Base-by-base conservation (phyloP, 2,888 invertebrate genomes). In the Nephrotoma flavescens region DNA sequence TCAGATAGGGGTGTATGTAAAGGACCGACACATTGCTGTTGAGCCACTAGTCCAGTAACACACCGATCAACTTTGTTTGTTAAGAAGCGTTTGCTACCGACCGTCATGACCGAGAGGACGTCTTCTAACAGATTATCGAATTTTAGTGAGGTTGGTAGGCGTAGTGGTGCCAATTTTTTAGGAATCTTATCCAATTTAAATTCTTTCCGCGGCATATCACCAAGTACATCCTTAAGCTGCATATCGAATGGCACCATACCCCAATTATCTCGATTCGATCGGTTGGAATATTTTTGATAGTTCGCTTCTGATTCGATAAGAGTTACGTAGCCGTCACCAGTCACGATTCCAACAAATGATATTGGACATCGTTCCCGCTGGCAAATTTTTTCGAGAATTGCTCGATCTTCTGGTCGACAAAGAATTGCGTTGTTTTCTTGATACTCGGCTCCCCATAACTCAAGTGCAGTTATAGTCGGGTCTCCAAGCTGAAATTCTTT, bases 391-490 rank as follows among this genome's bases (percentile, higher is more conserved):
- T 94, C 93, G 41, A 99, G 92, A 3, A 95, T 89, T 0, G 91
- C 89, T 31, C 94, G 93, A 89, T 96, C 94, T 88, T 95, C 92
- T 57, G 94, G 93, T 42, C 93, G 92, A 89, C 98, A 96, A 2
- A 99, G 92, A 88, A 98, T 92, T 0, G 99, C 99, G 90, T 99
- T 95, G 89, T 97, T 98, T 91, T 99, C 98, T 91, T 99, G 99
- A 91, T 99, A 99, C 91, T 99, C 99, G 0, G 99, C 99, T 0
- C 98, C 99, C 99, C 99, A 99, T 1, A 99, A 92, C 90, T 99
- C 99, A 87, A 99, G 92, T 0, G 97, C 95, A 86, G 96, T 98
- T 86, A 99, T 95, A 3, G 98, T 99, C 0, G 97, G 97, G 92
- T 99, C 99, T 0, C 99, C 99, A 42, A 99, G 92, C 88, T 97